phyloP scores from a whole-genome alignment of 2,888 invertebrate genomes.

The Isoperla grammatica region DNA sequence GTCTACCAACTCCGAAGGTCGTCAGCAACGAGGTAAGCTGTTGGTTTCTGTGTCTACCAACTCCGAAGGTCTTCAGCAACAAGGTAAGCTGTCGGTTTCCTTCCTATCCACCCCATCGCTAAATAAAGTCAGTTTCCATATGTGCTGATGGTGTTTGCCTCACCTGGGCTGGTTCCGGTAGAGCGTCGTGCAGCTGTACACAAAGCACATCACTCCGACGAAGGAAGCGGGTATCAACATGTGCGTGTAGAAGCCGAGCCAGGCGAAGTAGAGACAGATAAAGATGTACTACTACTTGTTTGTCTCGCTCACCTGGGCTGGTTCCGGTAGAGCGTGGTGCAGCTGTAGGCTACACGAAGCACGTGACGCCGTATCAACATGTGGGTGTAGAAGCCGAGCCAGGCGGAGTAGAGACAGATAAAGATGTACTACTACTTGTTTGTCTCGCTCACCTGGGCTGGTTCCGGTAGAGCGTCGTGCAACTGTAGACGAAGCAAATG shows the following conservation, averaged over 20 bases:
- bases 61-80: too few relatives aligned
- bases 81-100: too few relatives aligned
- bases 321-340: constrained; percentile 55
- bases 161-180: constrained; percentile 63
- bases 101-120: too few relatives aligned
- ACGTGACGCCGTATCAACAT: constrained; percentile 84
- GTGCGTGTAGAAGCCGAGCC: constrained; percentile 68
- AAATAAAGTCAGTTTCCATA: too few relatives aligned
- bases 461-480: constrained; percentile 55
- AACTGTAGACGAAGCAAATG: constrained; percentile 73
- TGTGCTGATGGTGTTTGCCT: constrained; percentile 26
- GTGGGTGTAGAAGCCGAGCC: constrained; percentile 87
- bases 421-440: too few relatives aligned
- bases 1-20: too few relatives aligned
- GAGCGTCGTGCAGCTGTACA: constrained; percentile 65
- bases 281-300: too few relatives aligned
- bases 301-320: constrained; percentile 65
- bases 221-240: constrained; percentile 82
- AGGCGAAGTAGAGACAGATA: constrained; percentile 57
- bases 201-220: constrained; percentile 72
- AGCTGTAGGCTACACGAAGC: constrained; percentile 73
- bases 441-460: constrained; percentile 55
- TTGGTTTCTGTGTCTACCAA: too few relatives aligned
- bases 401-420: too few relatives aligned
- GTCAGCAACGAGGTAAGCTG: too few relatives aligned